Evolutionary conservation across 2,113 vertebrate species (phyloP).

Genomic region (Peromyscus californicus): DNA sequence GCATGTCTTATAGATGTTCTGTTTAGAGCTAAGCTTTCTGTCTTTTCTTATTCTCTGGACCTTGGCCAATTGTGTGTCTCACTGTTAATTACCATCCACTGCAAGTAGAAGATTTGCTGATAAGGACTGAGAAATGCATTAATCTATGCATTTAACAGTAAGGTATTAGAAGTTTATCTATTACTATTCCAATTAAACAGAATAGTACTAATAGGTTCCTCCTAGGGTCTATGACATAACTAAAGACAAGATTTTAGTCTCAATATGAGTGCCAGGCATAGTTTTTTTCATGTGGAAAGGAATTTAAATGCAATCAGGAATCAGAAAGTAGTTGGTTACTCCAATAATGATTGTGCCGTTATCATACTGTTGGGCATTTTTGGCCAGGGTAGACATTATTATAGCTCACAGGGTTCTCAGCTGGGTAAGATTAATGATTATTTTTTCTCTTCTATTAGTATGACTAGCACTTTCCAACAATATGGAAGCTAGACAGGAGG

Average conservation of each 20-base stretch:
- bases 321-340: not conserved
- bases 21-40: not conserved
- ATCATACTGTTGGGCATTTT: not conserved
- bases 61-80: not conserved
- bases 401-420: not conserved
- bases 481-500: not conserved
- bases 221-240: not conserved
- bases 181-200: not conserved
- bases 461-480: not conserved
- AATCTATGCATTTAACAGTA: not conserved
- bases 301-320: not conserved
- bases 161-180: not conserved
- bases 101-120: not conserved
- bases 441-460: not conserved
- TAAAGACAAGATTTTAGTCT: not conserved
- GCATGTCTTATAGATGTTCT: not conserved
- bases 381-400: not conserved
- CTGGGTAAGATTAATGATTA: not conserved
- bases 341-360: not conserved
- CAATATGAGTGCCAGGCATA: not conserved
- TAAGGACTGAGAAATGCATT: not conserved
- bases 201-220: not conserved
- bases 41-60: not conserved
- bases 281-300: not conserved
- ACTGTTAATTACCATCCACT: not conserved